Evolutionary conservation across 2,888 invertebrate genomes (phyloP).

Genomic region (Helobdella robusta): DNA sequence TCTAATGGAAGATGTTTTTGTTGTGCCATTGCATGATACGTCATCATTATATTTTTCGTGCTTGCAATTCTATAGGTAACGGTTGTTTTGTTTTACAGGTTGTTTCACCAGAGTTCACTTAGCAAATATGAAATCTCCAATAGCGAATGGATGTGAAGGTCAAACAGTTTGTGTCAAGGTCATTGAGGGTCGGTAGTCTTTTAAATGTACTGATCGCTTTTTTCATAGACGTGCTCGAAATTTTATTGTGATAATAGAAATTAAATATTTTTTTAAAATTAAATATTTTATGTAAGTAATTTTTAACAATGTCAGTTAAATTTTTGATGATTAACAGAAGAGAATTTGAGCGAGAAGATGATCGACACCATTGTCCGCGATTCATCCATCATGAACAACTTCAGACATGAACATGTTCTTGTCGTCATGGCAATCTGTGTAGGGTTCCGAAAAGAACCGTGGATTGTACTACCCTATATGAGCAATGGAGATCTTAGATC

Average conservation of each 20-base stretch:
- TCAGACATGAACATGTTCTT: slow-evolving; percentile 53
- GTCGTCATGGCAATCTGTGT: slow-evolving; percentile 52
- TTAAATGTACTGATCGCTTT: too few species aligned
- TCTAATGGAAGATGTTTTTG: too few species aligned
- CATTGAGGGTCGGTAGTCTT: slow-evolving; percentile 11
- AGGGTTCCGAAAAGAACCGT: slow-evolving; percentile 49
- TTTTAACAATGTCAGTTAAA: too few species aligned
- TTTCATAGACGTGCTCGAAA: too few species aligned
- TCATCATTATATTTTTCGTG: background rate
- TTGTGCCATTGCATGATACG: too few species aligned
- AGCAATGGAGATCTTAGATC: slow-evolving; percentile 51
- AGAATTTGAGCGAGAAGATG: slow-evolving; percentile 38
- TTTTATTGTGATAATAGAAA: too few species aligned
- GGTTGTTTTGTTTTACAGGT: slow-evolving; percentile 17
- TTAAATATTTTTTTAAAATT: too few species aligned
- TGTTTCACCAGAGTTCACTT: slow-evolving; percentile 18
- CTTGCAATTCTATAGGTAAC: background rate
- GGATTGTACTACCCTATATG: slow-evolving; percentile 54
- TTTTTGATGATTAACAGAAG: slow-evolving; percentile 38
- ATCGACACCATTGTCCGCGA: slow-evolving; percentile 50
- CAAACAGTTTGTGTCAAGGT: slow-evolving; percentile 15
- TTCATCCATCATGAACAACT: slow-evolving; percentile 54
- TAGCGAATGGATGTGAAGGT: background rate
- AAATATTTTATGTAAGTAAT: too few species aligned
- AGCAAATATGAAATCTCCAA: slow-evolving; percentile 7